Percentiles rank a stretch among this genome's conserved stretches.
phyloP scores from a whole-genome alignment of 2,797 vertebrate genomes.

The Ctenopoma multispine region DNA sequence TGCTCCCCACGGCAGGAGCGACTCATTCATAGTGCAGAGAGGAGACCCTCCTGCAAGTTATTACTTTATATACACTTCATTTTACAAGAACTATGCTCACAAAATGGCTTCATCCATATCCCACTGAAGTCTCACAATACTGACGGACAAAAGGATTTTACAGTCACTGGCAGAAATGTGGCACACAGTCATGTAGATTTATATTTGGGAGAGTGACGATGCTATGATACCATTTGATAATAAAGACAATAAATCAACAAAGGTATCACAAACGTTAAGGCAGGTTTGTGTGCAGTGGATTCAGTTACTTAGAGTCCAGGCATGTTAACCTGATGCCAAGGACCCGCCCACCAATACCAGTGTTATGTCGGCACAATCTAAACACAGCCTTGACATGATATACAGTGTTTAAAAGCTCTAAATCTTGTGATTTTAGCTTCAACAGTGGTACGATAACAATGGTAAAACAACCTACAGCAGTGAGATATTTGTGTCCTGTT shows the following conservation, averaged over 20 bases:
- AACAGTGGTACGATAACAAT: no score
- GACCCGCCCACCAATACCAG: no score
- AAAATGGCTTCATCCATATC: constrained; percentile 77
- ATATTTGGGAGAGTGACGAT: constrained; percentile 19
- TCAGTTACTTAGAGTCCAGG: constrained; percentile 22
- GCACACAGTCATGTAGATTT: constrained; percentile 11
- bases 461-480: constrained; percentile 11
- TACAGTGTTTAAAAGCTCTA: no score
- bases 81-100: constrained; percentile 77
- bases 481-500: constrained; percentile 41
- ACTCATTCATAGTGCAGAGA: constrained; percentile 85
- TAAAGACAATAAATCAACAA: constrained; percentile 2
- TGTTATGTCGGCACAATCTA: no score
- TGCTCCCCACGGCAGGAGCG: constrained; percentile 82
- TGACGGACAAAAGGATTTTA: constrained; percentile 53
- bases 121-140: constrained; percentile 43
- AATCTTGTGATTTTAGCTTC: no score
- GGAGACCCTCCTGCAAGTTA: constrained; percentile 81
- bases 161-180: constrained; percentile 26
- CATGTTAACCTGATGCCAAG: constrained; percentile 4
- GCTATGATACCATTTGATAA: background rate
- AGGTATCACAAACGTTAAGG: constrained; percentile 13
- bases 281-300: constrained; percentile 10
- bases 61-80: constrained; percentile 82
- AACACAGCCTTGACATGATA: no score